These are phyloP conservation scores for Ceuthmochares aereus DNA, from an alignment of 2,113 vertebrate species.

Conservation along the genomic window DNA sequence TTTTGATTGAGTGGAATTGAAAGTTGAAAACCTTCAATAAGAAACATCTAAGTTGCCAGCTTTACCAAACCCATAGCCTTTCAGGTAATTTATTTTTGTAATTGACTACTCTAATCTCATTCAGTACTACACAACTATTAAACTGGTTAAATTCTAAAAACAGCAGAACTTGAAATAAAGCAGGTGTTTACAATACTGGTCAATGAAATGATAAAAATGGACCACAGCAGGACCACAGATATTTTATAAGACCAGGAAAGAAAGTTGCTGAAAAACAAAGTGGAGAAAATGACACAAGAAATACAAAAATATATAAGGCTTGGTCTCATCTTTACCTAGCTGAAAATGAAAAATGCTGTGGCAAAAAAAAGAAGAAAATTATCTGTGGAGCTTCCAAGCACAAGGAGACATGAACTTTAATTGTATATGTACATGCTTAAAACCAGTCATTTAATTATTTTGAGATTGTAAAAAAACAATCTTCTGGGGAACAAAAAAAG, in stretches of 20 bases:
- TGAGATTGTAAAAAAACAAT: not conserved
- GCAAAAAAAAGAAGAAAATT: not conserved
- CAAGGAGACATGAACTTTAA: not conserved
- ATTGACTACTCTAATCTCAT: not conserved
- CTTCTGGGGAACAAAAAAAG: not conserved
- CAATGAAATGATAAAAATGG: not conserved
- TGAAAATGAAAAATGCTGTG: not conserved
- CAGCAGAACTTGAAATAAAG: not conserved
- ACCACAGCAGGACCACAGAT: not conserved
- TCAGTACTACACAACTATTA: not conserved
- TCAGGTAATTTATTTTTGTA: not conserved
- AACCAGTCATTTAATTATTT: not conserved
- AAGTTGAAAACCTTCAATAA: not conserved
- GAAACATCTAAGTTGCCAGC: not conserved
- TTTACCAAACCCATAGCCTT: not conserved
- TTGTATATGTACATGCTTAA: not conserved
- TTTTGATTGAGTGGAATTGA: not conserved
- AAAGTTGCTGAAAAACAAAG: not conserved
- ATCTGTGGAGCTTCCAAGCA: not conserved
- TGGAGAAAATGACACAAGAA: not conserved
- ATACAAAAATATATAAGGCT: not conserved
- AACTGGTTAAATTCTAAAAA: not conserved
- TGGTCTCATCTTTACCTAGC: not conserved
- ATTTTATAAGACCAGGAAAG: not conserved
- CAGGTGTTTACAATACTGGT: not conserved